Evolutionary conservation across 2,888 invertebrate genomes (phyloP).

Genomic region (Panzeria rudis): DNA sequence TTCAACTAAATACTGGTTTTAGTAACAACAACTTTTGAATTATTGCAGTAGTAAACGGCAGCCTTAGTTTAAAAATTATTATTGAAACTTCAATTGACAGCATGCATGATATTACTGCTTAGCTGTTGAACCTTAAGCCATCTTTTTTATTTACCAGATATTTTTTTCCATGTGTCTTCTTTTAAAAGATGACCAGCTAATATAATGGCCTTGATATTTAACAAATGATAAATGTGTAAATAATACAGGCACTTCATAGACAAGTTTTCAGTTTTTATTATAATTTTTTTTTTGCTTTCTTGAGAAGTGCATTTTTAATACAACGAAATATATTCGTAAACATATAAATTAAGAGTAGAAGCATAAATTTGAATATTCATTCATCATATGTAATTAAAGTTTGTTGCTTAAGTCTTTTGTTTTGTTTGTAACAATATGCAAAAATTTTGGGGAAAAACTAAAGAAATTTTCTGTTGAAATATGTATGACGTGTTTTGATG

Average conservation of each 20-base stretch:
- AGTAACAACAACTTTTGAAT: background rate
- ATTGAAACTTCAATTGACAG: conserved; percentile 48
- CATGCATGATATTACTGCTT: background rate
- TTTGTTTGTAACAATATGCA: background rate
- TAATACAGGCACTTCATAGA: conserved; percentile 34
- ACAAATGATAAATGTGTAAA: conserved; percentile 65
- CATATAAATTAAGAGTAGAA: background rate
- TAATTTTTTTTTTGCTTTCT: conserved; percentile 1
- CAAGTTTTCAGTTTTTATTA: conserved; percentile 8
- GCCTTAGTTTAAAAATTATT: background rate
- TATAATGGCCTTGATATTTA: conserved; percentile 67
- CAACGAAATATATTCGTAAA: background rate
- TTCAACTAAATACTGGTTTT: conserved; percentile 17
- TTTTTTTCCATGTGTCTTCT: conserved; percentile 2
- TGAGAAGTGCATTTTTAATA: conserved; percentile 31
- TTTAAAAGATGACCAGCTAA: conserved; percentile 37
- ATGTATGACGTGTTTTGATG: background rate
- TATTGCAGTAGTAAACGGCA: conserved; percentile 11
- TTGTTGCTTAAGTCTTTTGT: conserved; percentile 66
- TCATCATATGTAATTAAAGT: background rate
- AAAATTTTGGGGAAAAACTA: background rate
- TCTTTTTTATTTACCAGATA: conserved; percentile 11
- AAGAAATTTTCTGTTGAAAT: background rate
- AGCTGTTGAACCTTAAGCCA: background rate
- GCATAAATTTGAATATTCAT: conserved; percentile 2